These are phyloP conservation scores for Leucophenga varia DNA, from an alignment of 1,140 invertebrate species.

Conservation along the genomic window DNA sequence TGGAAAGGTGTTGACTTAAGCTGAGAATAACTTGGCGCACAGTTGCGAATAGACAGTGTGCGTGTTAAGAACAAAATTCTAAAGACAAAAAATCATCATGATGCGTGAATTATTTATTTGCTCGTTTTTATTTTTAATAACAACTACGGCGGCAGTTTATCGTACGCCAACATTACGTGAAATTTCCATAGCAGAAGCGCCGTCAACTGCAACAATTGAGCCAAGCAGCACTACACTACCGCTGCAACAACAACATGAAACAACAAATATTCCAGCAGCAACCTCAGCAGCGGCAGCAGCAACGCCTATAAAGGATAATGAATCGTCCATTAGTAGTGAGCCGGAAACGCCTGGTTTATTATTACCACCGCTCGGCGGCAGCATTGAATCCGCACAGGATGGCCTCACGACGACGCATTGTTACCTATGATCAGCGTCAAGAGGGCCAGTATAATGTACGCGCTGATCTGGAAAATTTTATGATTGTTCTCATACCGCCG, in stretches of 20 bases:
- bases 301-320: conserved; percentile 6
- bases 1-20: conserved; percentile 4
- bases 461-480: conserved; percentile 66
- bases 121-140: too few species aligned
- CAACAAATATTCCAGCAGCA: neutral
- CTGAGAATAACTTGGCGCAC: conserved; percentile 21
- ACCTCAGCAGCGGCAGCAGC: conserved; percentile 18
- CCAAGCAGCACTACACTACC: conserved; percentile 12
- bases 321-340: too few species aligned
- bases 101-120: neutral
- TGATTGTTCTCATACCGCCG: conserved; percentile 63
- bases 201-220: conserved; percentile 7
- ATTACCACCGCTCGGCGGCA: conserved; percentile 15
- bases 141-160: too few species aligned
- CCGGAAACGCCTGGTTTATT: conserved; percentile 16
- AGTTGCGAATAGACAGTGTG: conserved; percentile 44
- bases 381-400: conserved; percentile 10
- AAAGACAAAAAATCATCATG: neutral
- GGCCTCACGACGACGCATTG: conserved; percentile 28
- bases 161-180: neutral
- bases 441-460: conserved; percentile 66
- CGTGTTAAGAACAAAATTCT: conserved; percentile 38
- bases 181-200: neutral
- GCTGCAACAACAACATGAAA: conserved; percentile 1
- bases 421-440: conserved; percentile 63